Conservation (phyloP, 1,140 invertebrate species). For the Atta cephalotes region DNA sequence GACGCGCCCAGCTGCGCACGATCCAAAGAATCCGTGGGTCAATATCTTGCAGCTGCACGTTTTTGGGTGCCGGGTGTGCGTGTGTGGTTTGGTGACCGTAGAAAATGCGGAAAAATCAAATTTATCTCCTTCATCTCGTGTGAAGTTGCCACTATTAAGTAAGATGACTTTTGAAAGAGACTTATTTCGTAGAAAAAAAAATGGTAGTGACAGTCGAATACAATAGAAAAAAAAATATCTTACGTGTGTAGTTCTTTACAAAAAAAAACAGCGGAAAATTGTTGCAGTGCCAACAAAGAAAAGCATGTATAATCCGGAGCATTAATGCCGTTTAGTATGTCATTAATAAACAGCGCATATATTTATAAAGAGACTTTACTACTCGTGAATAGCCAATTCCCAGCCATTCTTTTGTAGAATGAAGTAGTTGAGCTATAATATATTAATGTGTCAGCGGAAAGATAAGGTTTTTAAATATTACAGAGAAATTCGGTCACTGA, state of each 20-base stretch:
- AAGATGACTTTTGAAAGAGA: slow-evolving; percentile 14
- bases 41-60: slow-evolving; percentile 51
- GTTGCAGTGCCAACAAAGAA: neutral
- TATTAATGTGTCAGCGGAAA: neutral
- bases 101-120: slow-evolving; percentile 48
- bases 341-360: too few species aligned
- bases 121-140: slow-evolving; percentile 31
- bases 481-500: neutral
- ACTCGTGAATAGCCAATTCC: neutral
- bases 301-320: neutral
- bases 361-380: neutral
- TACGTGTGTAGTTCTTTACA: neutral
- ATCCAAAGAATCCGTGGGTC: slow-evolving; percentile 44
- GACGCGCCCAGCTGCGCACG: slow-evolving; percentile 43
- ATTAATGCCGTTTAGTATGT: neutral
- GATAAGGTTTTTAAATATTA: neutral
- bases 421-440: neutral
- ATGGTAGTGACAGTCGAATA: neutral
- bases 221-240: neutral
- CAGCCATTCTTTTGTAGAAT: neutral
- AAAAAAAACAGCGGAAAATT: neutral
- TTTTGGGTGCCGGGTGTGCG: slow-evolving; percentile 5
- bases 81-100: slow-evolving; percentile 12
- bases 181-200: neutral
- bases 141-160: slow-evolving; percentile 4